Evolutionary conservation across 1,140 invertebrate genomes (phyloP).

Genomic region (Drosophila ercepeae): DNA sequence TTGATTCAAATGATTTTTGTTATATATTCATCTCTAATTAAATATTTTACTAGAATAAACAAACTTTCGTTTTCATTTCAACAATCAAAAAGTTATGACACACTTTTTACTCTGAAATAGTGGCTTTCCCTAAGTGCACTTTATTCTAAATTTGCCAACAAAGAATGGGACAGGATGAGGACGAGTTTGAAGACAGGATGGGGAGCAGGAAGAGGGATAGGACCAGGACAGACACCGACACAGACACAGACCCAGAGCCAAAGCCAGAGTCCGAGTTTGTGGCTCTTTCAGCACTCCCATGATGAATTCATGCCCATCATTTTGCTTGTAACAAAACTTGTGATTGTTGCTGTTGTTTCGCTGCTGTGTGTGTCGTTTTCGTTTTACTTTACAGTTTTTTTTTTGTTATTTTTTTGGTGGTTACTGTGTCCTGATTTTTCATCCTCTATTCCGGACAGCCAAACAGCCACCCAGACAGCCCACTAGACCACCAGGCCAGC

Average conservation of each 20-base stretch:
- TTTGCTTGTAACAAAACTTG: slow-evolving; percentile 76
- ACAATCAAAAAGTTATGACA: background rate
- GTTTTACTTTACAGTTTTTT: too few species aligned
- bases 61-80: background rate
- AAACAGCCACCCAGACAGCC: slow-evolving; percentile 33
- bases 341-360: slow-evolving; percentile 62
- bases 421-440: slow-evolving; percentile 66
- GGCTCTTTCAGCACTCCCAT: slow-evolving; percentile 42
- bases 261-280: slow-evolving; percentile 8
- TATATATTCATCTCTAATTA: too few species aligned
- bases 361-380: slow-evolving; percentile 10
- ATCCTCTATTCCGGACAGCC: slow-evolving; percentile 18
- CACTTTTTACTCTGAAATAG: background rate
- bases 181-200: slow-evolving; percentile 2
- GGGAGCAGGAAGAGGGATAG: slow-evolving; percentile 13
- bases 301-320: slow-evolving; percentile 79
- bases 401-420: slow-evolving; percentile 27
- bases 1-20: too few species aligned
- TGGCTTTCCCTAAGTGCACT: slow-evolving; percentile 18
- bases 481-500: background rate
- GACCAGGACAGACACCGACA: background rate
- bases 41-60: background rate
- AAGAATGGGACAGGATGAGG: background rate
- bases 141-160: slow-evolving; percentile 68
- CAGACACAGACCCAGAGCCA: slow-evolving; percentile 1